Conservation (phyloP, 2,888 invertebrate genomes). For the Tridacna crocea region DNA sequence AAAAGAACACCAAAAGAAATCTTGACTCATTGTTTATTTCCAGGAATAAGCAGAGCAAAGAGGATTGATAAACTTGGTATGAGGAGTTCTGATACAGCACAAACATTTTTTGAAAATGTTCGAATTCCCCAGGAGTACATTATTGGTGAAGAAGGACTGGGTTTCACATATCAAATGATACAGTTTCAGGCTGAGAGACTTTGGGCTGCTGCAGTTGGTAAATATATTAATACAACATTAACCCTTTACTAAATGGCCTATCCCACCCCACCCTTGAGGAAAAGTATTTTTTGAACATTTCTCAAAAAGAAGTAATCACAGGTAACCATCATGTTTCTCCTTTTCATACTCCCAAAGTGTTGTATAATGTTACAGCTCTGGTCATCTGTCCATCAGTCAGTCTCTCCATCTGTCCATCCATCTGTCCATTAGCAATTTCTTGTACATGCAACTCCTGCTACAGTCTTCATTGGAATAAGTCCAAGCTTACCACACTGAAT, state of each 20-base stretch:
- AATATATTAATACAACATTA: background rate
- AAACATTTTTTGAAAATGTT: conserved; percentile 86
- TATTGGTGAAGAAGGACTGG: conserved; percentile 86
- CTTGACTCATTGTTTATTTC: background rate
- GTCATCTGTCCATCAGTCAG: no score
- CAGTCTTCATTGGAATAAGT: no score
- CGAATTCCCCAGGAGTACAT: conserved; percentile 85
- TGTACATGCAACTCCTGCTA: no score
- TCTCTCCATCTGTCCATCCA: no score
- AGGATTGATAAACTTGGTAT: conserved; percentile 86
- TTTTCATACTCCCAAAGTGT: no score
- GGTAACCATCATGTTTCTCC: no score
- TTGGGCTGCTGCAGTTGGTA: conserved; percentile 82
- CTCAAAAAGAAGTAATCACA: no score
- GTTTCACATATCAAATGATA: conserved; percentile 86
- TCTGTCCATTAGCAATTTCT: no score
- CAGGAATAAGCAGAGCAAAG: conserved; percentile 83
- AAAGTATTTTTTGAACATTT: no score
- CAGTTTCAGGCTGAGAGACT: conserved; percentile 87
- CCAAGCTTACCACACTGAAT: no score
- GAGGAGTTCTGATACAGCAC: conserved; percentile 86
- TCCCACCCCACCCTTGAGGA: background rate
- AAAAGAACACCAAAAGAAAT: no score
- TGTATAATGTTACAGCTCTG: no score
- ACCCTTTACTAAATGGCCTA: background rate